Evolutionary conservation across 2,113 vertebrate species (phyloP).

Genomic region (Nematolebias whitei): DNA sequence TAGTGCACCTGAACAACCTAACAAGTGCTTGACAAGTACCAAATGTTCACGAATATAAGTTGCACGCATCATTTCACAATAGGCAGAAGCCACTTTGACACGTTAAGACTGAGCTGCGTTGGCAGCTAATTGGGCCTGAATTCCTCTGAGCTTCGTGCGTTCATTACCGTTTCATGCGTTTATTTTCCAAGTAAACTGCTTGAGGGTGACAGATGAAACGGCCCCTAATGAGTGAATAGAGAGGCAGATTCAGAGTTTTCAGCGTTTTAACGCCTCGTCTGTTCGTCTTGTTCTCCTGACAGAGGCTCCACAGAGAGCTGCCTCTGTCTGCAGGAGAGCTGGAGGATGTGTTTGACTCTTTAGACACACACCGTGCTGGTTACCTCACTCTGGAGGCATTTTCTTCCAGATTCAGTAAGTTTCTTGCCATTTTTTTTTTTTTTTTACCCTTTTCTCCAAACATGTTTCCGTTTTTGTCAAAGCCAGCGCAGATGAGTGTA

Average conservation of each 20-base stretch:
- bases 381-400: conserved; percentile 90
- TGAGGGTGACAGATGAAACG: neutral
- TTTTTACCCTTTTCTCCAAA: neutral
- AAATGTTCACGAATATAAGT: conserved; percentile 30
- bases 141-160: conserved; percentile 27
- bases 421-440: neutral
- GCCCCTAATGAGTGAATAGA: neutral
- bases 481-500: neutral
- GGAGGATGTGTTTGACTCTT: conserved; percentile 89
- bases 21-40: conserved; percentile 36
- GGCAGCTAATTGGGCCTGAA: conserved; percentile 16
- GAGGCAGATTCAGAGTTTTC: neutral
- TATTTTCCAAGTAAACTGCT: conserved; percentile 6
- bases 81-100: conserved; percentile 21
- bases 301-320: conserved; percentile 83
- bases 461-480: neutral
- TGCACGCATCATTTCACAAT: conserved; percentile 12
- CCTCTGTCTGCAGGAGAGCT: conserved; percentile 88
- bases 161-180: conserved; percentile 27
- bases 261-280: conserved; percentile 10
- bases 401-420: conserved; percentile 91
- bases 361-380: conserved; percentile 86
- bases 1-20: neutral
- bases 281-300: conserved; percentile 31
- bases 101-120: conserved; percentile 11